Base-by-base conservation (phyloP, 1,140 invertebrate genomes). In the Drosophila kepulauana region DNA sequence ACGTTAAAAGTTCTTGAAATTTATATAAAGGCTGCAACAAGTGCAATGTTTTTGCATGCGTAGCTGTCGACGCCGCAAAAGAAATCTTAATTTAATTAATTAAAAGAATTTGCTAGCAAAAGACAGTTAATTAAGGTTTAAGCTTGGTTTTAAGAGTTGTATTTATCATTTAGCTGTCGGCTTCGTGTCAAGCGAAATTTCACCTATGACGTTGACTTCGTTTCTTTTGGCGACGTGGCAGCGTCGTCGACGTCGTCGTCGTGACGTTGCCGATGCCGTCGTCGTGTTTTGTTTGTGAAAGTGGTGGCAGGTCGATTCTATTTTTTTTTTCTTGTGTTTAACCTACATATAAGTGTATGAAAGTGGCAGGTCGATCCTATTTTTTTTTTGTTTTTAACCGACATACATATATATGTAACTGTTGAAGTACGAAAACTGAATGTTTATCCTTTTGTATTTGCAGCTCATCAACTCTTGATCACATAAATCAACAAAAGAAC, bases 201-300 rank as follows among this genome's bases (percentile, higher is more conserved):
- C 80, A 78, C 80, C 69, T 70, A 73, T 75, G 84, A 82, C 73
- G 80, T 80, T 48, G 73, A 1, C 68, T 3, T 7, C 20, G 20
- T 41, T 13, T n/a, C 16, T 15, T 28, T 33, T 74, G 81, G 81
- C 81, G 74, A 78, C 81, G 66, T 74, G 54, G 71, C 38, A 64
- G 64, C 65, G 70, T 75, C 76, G 51, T 62, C 68, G 77, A 46
- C 20, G 41, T 6, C 52, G 41, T 30, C 20, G 15, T 64, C 62
- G 62, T 72, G 54, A 73, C 64, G 67, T 69, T 56, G 51, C 4
- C 51, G 52, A 6, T 62, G 66, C 8, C 20, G 20, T 25, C 43
- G 13, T 56, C 33, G 71, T 56, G 30, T 61, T 49, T 58, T 73
- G 62, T 49, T 15, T 64, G 81, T 68, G 72, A 87, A 88, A 87